Percentiles rank a stretch among this genome's conserved stretches.
These are phyloP conservation scores for Ips nitidus DNA, from an alignment of 1,140 invertebrate species.

Conservation along the genomic window DNA sequence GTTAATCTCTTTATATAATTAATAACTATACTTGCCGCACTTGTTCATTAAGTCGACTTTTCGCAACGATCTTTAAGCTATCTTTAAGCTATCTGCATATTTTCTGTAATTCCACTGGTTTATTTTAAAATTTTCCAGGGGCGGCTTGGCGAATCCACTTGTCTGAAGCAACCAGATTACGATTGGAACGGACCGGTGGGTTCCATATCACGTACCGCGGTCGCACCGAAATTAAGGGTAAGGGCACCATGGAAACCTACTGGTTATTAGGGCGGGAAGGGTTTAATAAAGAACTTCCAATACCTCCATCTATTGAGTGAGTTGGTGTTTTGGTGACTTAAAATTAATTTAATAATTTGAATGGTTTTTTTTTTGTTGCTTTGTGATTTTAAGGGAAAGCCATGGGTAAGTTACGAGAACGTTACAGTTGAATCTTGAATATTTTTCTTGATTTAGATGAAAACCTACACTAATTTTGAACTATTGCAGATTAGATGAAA, in stretches of 20 bases:
- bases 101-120: slow-evolving; percentile 3
- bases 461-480: neutral
- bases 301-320: slow-evolving; percentile 77
- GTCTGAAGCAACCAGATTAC: slow-evolving; percentile 74
- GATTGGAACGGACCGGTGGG: slow-evolving; percentile 73
- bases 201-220: slow-evolving; percentile 80
- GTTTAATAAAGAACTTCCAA: slow-evolving; percentile 81
- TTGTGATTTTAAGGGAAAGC: slow-evolving; percentile 53
- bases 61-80: neutral
- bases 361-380: slow-evolving; percentile 23
- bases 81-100: too few species aligned
- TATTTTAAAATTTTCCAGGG: slow-evolving; percentile 53
- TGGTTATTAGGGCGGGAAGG: slow-evolving; percentile 81
- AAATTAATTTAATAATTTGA: slow-evolving; percentile 3
- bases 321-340: slow-evolving; percentile 36
- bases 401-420: slow-evolving; percentile 55
- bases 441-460: neutral
- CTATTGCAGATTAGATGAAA: slow-evolving; percentile 62
- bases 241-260: slow-evolving; percentile 87
- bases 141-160: slow-evolving; percentile 82
- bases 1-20: too few species aligned
- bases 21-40: neutral
- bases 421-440: neutral
- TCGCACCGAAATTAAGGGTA: slow-evolving; percentile 83
- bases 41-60: slow-evolving; percentile 6